Evolutionary conservation across 2,888 invertebrate genomes (phyloP).

Genomic region (Elmis aenea): DNA sequence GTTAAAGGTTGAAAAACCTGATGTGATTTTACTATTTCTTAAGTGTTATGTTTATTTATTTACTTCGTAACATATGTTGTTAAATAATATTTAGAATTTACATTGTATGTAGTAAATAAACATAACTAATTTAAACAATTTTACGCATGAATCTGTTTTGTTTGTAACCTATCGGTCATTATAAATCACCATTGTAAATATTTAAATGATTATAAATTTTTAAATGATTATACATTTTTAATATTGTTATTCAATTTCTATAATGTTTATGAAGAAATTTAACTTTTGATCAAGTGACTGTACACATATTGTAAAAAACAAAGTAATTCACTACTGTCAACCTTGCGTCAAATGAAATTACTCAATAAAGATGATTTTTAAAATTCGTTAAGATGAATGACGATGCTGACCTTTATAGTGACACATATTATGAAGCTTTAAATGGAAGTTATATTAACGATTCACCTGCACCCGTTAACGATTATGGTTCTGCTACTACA

Average conservation of each 20-base stretch:
- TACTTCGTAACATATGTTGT: no score
- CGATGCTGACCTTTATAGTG: conserved; percentile 4
- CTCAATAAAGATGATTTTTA: no score
- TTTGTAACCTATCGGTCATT: no score
- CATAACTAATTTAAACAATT: conserved; percentile 2
- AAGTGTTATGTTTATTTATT: no score
- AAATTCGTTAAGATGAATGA: no score
- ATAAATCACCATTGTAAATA: conserved; percentile 17
- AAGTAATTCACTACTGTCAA: no score
- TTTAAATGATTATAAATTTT: conserved; percentile 18
- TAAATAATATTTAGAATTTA: no score
- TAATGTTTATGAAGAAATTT: conserved; percentile 20
- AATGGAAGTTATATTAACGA: conserved; percentile 2
- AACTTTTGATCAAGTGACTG: conserved; percentile 13
- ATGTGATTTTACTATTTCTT: no score
- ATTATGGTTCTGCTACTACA: conserved; percentile 6
- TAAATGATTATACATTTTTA: conserved; percentile 10
- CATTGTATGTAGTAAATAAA: no score
- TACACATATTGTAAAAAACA: no score
- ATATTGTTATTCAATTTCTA: conserved; percentile 20
- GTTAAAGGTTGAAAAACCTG: no score
- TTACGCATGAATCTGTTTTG: conserved; percentile 1
- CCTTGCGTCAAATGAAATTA: no score
- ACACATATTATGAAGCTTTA: conserved; percentile 5
- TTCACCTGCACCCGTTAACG: background rate